These are phyloP conservation scores for Manis pentadactyla DNA, from an alignment of 2,797 vertebrate species.

Conservation along the genomic window DNA sequence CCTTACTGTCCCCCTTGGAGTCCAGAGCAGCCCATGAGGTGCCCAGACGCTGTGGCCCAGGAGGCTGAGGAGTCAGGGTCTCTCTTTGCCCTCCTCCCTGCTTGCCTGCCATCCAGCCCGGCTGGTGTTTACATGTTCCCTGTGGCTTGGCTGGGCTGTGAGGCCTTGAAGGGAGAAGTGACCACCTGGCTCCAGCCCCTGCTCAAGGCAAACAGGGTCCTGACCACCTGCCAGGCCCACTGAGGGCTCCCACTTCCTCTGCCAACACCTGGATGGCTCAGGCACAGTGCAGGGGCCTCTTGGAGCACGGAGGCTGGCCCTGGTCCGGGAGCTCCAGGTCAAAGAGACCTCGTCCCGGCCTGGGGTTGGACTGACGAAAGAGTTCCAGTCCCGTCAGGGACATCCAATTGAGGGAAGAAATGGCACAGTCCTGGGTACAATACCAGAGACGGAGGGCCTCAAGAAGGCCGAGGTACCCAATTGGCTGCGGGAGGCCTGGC, in stretches of 20 bases:
- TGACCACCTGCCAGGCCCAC: constrained; percentile 71
- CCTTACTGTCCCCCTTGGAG: background rate
- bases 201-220: constrained; percentile 73
- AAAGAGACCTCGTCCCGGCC: background rate
- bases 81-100: background rate
- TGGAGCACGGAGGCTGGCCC: background rate
- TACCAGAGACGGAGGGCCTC: too few relatives aligned
- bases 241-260: constrained; percentile 63
- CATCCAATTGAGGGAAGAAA: background rate
- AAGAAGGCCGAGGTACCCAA: too few relatives aligned
- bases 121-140: constrained; percentile 76
- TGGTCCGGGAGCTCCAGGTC: background rate
- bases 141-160: constrained; percentile 73
- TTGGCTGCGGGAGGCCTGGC: background rate
- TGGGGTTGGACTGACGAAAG: too few relatives aligned
- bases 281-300: background rate
- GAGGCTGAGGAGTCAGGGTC: background rate
- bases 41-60: fast-evolving
- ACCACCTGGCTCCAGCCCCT: constrained; percentile 74
- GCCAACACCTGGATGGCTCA: constrained; percentile 65
- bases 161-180: constrained; percentile 72
- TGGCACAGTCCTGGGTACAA: background rate
- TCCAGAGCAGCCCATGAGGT: background rate
- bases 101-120: background rate
- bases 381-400: background rate